phyloP scores from a whole-genome alignment of 2,113 vertebrate species.

The Hydrochoerus hydrochaeris region DNA sequence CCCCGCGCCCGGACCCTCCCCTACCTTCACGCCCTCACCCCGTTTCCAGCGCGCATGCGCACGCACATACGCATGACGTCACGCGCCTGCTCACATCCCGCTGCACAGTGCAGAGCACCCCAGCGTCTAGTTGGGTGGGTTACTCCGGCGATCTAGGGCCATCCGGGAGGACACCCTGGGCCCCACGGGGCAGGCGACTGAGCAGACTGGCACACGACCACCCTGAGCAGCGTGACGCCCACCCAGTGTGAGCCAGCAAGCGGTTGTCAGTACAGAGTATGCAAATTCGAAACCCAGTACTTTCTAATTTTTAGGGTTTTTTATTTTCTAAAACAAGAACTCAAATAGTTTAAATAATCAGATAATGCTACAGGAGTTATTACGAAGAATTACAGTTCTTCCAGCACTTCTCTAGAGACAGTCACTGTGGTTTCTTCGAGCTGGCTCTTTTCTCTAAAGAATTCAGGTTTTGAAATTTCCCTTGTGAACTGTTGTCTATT shows the following conservation, averaged over 20 bases:
- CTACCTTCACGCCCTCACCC: background rate
- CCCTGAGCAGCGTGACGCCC: background rate
- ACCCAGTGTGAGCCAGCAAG: background rate
- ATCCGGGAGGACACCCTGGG: background rate
- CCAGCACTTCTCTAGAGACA: background rate
- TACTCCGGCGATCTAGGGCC: background rate
- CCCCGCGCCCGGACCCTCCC: too few species aligned
- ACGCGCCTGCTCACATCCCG: background rate
- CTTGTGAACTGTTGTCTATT: background rate
- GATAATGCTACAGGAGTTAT: background rate
- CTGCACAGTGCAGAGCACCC: background rate
- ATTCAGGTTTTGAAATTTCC: background rate
- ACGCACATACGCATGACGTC: background rate
- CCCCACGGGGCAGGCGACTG: background rate
- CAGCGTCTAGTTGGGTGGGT: background rate
- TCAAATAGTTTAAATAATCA: background rate
- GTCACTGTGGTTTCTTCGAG: background rate
- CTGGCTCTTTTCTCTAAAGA: background rate
- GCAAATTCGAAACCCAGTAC: background rate
- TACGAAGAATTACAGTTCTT: background rate
- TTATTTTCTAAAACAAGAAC: conserved; percentile 40
- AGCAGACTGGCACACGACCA: background rate
- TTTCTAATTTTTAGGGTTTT: conserved; percentile 4
- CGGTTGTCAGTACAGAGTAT: background rate
- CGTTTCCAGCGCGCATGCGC: background rate